These are phyloP conservation scores for Lasioglossum albipes DNA, from an alignment of 1,140 invertebrate genomes.

Conservation along the genomic window DNA sequence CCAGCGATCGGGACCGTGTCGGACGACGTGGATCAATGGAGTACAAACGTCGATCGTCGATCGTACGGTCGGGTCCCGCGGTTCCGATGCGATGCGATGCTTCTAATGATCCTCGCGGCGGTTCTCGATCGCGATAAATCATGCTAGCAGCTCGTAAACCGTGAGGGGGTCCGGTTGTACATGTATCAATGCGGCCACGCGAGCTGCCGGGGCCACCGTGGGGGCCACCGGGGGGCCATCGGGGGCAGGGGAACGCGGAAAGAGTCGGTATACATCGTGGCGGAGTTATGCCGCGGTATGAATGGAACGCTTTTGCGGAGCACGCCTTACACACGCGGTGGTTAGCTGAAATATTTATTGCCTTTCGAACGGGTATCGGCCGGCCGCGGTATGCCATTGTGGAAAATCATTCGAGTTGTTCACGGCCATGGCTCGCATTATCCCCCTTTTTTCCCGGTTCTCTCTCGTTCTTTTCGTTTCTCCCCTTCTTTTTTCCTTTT, in stretches of 20 bases:
- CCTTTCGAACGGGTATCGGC: conserved; percentile 56
- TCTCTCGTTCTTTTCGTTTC: background rate
- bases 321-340: conserved; percentile 55
- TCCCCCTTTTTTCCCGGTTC: conserved; percentile 3
- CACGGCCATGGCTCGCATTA: conserved; percentile 47
- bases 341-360: conserved; percentile 66
- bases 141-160: conserved; percentile 59
- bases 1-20: conserved; percentile 19
- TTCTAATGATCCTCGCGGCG: conserved; percentile 58
- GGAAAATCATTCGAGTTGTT: conserved; percentile 58
- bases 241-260: conserved; percentile 48
- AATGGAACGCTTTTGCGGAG: conserved; percentile 65
- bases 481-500: background rate
- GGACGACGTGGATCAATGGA: conserved; percentile 37
- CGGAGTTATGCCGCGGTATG: conserved; percentile 55
- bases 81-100: conserved; percentile 46
- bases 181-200: conserved; percentile 54
- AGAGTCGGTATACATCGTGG: conserved; percentile 32
- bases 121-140: conserved; percentile 55
- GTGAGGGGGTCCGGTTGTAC: conserved; percentile 44
- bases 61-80: conserved; percentile 32
- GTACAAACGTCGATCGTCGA: conserved; percentile 1
- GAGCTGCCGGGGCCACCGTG: background rate
- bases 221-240: conserved; percentile 21
- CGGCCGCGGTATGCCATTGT: conserved; percentile 54